Conservation (phyloP, 1,140 invertebrate species). For the Idris sp. region DNA sequence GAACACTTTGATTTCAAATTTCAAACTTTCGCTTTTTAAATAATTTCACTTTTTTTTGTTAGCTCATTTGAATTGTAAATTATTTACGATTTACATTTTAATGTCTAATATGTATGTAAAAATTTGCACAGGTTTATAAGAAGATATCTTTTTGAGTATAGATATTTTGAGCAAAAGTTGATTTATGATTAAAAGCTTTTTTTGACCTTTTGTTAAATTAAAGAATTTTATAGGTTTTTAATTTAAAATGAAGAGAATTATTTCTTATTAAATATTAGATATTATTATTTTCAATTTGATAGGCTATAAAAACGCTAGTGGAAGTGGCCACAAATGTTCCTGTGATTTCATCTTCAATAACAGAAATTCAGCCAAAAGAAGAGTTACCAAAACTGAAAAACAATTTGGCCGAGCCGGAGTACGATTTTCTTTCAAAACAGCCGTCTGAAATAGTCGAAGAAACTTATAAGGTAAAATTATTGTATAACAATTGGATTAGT, state of each 20-base stretch:
- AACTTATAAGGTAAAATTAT: slow-evolving; percentile 81
- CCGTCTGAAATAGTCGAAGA: slow-evolving; percentile 88
- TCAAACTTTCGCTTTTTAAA: slow-evolving; percentile 3
- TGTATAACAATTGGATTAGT: slow-evolving; percentile 13
- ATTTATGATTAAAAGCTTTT: no score
- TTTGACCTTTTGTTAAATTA: no score
- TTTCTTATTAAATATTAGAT: no score
- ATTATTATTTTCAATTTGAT: no score
- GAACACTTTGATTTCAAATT: not conserved
- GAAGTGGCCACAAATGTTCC: slow-evolving; percentile 65
- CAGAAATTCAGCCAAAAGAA: slow-evolving; percentile 67
- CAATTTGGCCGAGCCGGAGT: slow-evolving; percentile 87
- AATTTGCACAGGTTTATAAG: no score
- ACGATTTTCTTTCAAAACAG: slow-evolving; percentile 89
- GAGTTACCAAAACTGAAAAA: slow-evolving; percentile 80
- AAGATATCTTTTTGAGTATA: no score
- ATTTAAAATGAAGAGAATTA: not conserved
- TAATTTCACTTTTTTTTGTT: no score
- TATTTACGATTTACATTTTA: no score
- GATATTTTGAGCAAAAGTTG: no score
- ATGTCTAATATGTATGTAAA: no score
- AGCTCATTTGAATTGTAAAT: no score
- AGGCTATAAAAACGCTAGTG: slow-evolving; percentile 54
- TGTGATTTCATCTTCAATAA: slow-evolving; percentile 65
- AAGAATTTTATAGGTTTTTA: no score